Percentiles rank a stretch among this genome's conserved stretches.
Evolutionary conservation across 2,888 invertebrate species (phyloP).

Genomic region (Ptilodon capucinus): DNA sequence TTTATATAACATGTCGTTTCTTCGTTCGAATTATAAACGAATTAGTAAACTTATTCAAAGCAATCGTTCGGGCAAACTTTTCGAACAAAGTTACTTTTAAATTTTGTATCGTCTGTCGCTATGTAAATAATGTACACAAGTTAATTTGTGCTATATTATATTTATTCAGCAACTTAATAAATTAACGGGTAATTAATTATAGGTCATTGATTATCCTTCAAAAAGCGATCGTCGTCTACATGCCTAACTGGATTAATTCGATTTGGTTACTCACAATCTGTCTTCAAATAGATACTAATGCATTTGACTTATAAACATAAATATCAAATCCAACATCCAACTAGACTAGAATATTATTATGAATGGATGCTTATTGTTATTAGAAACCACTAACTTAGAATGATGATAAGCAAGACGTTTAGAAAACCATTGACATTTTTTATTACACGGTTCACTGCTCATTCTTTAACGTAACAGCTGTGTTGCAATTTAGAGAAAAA

Average conservation of each 20-base stretch:
- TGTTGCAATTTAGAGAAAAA: not conserved
- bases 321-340: not conserved
- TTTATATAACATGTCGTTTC: conserved; percentile 11
- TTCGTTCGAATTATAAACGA: not conserved
- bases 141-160: not conserved
- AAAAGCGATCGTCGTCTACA: not conserved
- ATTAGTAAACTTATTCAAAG: not conserved
- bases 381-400: not conserved
- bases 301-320: not conserved
- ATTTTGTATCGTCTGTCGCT: no score
- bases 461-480: not conserved
- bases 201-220: not conserved
- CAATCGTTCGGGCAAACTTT: no score
- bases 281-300: not conserved
- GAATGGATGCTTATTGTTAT: not conserved
- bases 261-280: not conserved
- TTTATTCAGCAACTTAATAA: not conserved
- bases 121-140: not conserved
- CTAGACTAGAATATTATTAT: not conserved
- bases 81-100: no score
- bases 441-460: not conserved
- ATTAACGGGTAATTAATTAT: not conserved
- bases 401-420: not conserved
- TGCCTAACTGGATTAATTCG: not conserved
- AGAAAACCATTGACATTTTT: not conserved